Evolutionary conservation across 2,797 vertebrate genomes (phyloP), one percentile per base, ranked within the genome.

Genomic region (Sebastolobus altivelis): DNA sequence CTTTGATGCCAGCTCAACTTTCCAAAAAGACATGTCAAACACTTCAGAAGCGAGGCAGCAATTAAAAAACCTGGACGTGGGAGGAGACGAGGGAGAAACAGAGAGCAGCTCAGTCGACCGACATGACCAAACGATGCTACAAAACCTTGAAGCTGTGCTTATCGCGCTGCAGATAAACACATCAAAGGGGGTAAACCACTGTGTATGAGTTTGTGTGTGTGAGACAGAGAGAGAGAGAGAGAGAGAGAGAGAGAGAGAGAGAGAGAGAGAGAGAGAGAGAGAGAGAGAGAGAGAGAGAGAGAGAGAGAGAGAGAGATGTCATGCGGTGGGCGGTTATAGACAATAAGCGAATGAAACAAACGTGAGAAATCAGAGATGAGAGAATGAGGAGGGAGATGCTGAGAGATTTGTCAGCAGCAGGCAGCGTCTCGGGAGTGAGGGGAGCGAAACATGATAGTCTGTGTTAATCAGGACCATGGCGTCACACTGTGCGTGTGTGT

Each of bases 1-100:
- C 87, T 90, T 88, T 92, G 86, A 90, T 85, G 83, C 70, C 67
- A 68, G 72, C 56, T 83, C 63, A 88, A 85, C 89, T 81, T 80
- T 76, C 69, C 52, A 60, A 54, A 61, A 56, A 68, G 80, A 83
- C 52, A 83, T n/a, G 75, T 52, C 76, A 76, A 87, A 86, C 65
- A 85, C 82, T 79, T 81, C 55, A 79, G 66, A 81, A 72, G 65
- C 31, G 18, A 70, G 38, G 65, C 31, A 29, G 75, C 82, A 86
- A 92, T 87, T 90, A 83, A 86, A 77, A 80, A 80, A 74, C 31
- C 62, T 65, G 49, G 37, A 82, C 20, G 73, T 75, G 75, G 80
- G 82, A 88, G 75, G 80, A 80, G 54, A 70, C 3, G 37, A 72
- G 52, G 65, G 60, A 74, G 62, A 56, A 79, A 59, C 37, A 12